Percentiles rank a stretch among this genome's conserved stretches.
Conservation (phyloP, 92 coral and sea anemone species). For the Porites rus region DNA sequence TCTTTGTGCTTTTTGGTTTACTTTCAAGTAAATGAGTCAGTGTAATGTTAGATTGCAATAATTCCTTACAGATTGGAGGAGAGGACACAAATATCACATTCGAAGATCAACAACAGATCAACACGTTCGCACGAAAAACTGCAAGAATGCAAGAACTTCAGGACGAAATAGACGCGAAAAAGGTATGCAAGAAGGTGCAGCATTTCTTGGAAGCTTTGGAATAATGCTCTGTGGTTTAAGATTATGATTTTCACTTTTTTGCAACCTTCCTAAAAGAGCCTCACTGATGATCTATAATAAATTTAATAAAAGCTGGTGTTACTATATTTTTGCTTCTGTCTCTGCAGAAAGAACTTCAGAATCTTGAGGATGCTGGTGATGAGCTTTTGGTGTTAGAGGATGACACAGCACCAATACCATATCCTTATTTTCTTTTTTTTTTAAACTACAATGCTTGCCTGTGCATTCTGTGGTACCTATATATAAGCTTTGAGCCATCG, state of each 20-base stretch:
- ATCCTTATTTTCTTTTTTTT: slow-evolving; percentile 60
- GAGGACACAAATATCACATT: slow-evolving; percentile 92
- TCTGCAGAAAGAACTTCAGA: slow-evolving; percentile 81
- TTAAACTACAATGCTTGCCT: too few species aligned
- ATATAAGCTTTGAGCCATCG: too few species aligned
- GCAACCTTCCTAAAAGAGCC: too few species aligned
- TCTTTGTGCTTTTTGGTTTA: background rate
- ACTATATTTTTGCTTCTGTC: background rate
- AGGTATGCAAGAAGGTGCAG: slow-evolving; percentile 48
- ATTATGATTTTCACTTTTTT: background rate
- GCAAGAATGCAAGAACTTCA: slow-evolving; percentile 86
- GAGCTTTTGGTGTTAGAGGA: slow-evolving; percentile 91
- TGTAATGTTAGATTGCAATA: background rate
- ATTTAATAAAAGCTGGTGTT: too few species aligned
- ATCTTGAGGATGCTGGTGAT: slow-evolving; percentile 92
- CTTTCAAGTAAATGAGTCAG: background rate
- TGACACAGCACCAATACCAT: slow-evolving; percentile 80
- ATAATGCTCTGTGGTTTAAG: background rate
- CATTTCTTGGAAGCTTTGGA: background rate
- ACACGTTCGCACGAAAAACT: slow-evolving; percentile 94
- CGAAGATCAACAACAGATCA: slow-evolving; percentile 95
- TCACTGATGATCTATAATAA: too few species aligned
- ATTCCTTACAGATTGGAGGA: slow-evolving; percentile 61
- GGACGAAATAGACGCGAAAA: slow-evolving; percentile 88
- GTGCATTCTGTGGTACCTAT: too few species aligned